phyloP scores from a whole-genome alignment of 1,140 invertebrate species.

The Cyclargus thomasi region DNA sequence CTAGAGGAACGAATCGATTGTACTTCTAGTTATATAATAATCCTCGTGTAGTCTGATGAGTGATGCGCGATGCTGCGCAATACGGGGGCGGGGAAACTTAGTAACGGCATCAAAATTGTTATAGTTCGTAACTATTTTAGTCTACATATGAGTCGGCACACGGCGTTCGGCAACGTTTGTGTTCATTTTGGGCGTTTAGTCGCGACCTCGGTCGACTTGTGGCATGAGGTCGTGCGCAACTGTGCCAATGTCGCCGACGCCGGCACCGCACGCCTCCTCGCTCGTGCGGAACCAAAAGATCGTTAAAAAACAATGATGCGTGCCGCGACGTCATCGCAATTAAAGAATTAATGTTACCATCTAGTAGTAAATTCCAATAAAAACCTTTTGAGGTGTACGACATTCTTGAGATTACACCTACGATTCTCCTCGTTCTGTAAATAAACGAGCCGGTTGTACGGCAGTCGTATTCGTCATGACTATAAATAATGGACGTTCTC shows the following conservation, averaged over 20 bases:
- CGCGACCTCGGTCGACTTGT: slow-evolving; percentile 58
- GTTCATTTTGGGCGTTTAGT: slow-evolving; percentile 60
- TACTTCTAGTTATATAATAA: background rate
- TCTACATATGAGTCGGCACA: slow-evolving; percentile 54
- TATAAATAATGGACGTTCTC: slow-evolving; percentile 67
- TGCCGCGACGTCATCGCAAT: slow-evolving; percentile 25
- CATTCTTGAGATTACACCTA: slow-evolving; percentile 35
- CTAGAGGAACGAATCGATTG: background rate
- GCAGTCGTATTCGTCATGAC: slow-evolving; percentile 52
- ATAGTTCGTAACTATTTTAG: slow-evolving; percentile 11
- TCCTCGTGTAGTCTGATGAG: background rate
- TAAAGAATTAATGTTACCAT: background rate
- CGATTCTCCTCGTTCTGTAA: slow-evolving; percentile 40
- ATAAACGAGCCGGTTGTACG: slow-evolving; percentile 42
- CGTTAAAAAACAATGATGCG: slow-evolving; percentile 38
- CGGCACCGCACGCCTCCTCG: slow-evolving; percentile 47
- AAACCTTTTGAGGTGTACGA: background rate
- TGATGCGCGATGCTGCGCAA: slow-evolving; percentile 3
- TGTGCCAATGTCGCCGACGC: slow-evolving; percentile 69
- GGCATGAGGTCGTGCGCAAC: slow-evolving; percentile 59
- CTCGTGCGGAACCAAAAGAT: slow-evolving; percentile 57
- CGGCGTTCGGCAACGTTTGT: slow-evolving; percentile 58
- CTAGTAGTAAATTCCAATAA: background rate
- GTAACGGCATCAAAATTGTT: background rate
- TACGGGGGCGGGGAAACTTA: background rate